Base-by-base conservation (phyloP, 2,888 invertebrate species). In the Melieria omissa region DNA sequence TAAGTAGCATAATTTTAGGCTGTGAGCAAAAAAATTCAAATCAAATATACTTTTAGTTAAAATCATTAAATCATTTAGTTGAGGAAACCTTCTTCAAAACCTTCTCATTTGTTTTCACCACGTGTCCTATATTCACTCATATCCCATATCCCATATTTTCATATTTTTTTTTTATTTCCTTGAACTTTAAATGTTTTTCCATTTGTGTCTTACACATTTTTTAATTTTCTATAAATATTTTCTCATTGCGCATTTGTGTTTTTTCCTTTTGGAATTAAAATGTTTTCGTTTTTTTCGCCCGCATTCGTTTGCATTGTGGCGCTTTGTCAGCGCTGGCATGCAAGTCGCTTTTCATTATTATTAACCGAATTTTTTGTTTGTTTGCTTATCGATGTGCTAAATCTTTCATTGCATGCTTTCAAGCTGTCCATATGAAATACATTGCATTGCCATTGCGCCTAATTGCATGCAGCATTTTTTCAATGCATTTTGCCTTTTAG, bases 381-480 rank as follows among this genome's bases (percentile, higher is more conserved):
- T 29, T 14, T 46, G n/a, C 9, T 16, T 10, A 63, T 29, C 6
- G 4, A 63, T 14, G 14, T 46, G 14, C 46, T 3, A 58, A 62
- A 60, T 65, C 4, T 46, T 63, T 60, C 9, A 12, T 61, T 12
- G 67, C 70, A 67, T 72, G 74, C 74, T 70, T 14, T 52, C 52
- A 52, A 52, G 52, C 52, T n/a, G 14, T 52, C 14, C 52, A 52
- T 52, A 52, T 6, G 9, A n/a, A 8, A n/a, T 52, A 52, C 14
- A 9, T 5, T 52, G 52, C 52, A 52, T 5, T 8, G 29, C 29
- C 29, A 29, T 29, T 29, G 29, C 29, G 29, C 29, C 29, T 29
- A 29, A 29, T 29, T 29, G 29, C 29, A 29, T 29, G 29, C 29
- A 29, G 29, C 29, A 29, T 29, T 29, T 29, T 29, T 29, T 29